Conservation (phyloP, 2,888 invertebrate species). For the Eumacrocentrus americanus region DNA sequence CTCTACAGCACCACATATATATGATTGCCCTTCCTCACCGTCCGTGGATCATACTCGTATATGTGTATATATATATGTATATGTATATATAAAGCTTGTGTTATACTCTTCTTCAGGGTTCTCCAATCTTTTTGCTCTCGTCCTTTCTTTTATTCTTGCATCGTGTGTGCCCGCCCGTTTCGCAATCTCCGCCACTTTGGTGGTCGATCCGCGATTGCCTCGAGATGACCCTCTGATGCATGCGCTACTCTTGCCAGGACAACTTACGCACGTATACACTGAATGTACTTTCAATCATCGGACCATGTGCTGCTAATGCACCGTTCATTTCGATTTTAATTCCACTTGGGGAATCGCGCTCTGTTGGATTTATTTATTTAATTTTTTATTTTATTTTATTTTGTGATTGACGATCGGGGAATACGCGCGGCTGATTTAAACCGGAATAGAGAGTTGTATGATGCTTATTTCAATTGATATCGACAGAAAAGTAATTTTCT, state of each 20-base stretch:
- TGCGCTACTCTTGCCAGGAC: no score
- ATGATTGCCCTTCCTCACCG: no score
- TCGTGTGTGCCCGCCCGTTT: conserved; percentile 18
- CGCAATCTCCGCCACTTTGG: conserved; percentile 46
- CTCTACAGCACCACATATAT: no score
- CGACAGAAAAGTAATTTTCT: conserved; percentile 22
- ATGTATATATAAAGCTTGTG: no score
- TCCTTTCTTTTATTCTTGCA: conserved; percentile 29
- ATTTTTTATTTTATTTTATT: conserved; percentile 3
- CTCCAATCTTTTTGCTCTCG: no score
- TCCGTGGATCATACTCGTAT: no score
- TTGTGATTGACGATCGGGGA: conserved; percentile 1
- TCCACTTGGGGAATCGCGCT: conserved; percentile 21
- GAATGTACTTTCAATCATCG: conserved; percentile 29
- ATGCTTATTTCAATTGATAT: conserved; percentile 20
- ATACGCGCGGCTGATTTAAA: background rate
- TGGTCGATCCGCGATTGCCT: conserved; percentile 43
- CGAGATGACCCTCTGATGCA: conserved; percentile 27
- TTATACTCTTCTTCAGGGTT: no score
- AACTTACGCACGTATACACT: conserved; percentile 29
- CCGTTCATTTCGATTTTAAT: conserved; percentile 31
- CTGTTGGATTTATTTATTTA: conserved; percentile 3
- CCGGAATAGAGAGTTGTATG: conserved; percentile 13
- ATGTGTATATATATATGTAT: no score
- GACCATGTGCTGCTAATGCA: conserved; percentile 27